Base-by-base conservation (phyloP, 2,888 invertebrate genomes). In the Acanthosepion esculentum region DNA sequence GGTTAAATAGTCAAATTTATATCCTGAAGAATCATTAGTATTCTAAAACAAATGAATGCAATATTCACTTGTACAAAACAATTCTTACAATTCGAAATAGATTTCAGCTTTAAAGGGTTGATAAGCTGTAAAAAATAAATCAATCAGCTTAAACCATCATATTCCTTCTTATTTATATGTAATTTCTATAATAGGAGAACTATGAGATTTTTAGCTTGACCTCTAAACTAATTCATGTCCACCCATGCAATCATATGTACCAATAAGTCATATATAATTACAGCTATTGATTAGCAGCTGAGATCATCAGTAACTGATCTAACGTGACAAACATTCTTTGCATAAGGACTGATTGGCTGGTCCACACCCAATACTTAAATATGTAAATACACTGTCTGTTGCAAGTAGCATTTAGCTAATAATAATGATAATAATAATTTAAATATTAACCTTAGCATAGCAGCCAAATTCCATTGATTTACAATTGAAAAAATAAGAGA, bases 161-260 rank as follows among this genome's bases (percentile, higher is more conserved):
- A 33, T 78, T n/a, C 78, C 3, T 23, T 33, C 15, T 78, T 15
- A 33, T 78, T 78, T n/a, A 5, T n/a, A 18, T 59, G 33, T 15
- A 78, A 15, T 78, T 59, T 59, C 20, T 59, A 59, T 59, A 23
- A 78, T 15, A 78, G n/a, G 78, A 78, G n/a, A n/a, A n/a, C n/a
- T n/a, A n/a, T n/a, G n/a, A n/a, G n/a, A 78, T 78, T n/a, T 78
- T 78, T 78, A 33, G 78, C 78, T 78, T 78, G n/a, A 78, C n/a
- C n/a, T 78, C 78, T 78, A 33, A 33, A 78, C n/a, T 78, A 78
- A 78, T n/a, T n/a, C 33, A 78, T n/a, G 33, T 78, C 78, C 78
- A n/a, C 78, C 78, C 78, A 78, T 78, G 78, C 78, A 78, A 78
- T 78, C 78, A 78, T 78, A 78, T n/a, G 78, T 78, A 78, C 12